These are phyloP conservation scores for Rhinolophus sinicus DNA, from an alignment of 2,113 vertebrate genomes.

Conservation along the genomic window DNA sequence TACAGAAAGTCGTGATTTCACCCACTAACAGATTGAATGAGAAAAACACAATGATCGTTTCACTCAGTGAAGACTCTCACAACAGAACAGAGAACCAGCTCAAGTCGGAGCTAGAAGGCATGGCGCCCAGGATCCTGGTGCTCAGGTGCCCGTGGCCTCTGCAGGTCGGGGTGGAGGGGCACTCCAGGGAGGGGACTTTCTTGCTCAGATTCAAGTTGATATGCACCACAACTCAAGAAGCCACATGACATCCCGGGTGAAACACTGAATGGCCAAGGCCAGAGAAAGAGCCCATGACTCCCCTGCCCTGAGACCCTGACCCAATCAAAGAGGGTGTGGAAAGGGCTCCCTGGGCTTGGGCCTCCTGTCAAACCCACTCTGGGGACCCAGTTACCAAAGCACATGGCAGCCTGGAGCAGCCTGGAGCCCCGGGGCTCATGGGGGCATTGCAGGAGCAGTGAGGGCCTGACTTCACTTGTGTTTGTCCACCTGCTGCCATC, in stretches of 20 bases:
- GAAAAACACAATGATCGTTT: not conserved
- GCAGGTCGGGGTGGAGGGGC: not conserved
- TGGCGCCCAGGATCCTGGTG: too few relatives aligned
- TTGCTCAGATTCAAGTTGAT: not conserved
- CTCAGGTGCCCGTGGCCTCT: not conserved
- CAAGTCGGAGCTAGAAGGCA: too few relatives aligned
- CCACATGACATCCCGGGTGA: not conserved
- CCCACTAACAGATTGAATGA: too few relatives aligned
- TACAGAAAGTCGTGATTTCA: too few relatives aligned
- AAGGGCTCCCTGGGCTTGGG: not conserved
- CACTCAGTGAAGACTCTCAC: not conserved
- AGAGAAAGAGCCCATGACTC: not conserved
- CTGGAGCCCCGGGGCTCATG: not conserved
- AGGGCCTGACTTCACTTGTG: not conserved
- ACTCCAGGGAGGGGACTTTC: not conserved
- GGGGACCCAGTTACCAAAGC: not conserved
- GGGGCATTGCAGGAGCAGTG: accelerated
- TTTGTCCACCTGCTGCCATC: not conserved
- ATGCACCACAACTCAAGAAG: not conserved
- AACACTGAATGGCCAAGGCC: not conserved
- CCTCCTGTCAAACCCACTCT: too few relatives aligned
- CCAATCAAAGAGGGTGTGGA: not conserved
- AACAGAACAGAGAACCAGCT: not conserved
- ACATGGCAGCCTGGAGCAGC: not conserved
- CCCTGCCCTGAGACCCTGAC: not conserved